phyloP scores from a whole-genome alignment of 2,113 vertebrate genomes.

The Orycteropus afer region DNA sequence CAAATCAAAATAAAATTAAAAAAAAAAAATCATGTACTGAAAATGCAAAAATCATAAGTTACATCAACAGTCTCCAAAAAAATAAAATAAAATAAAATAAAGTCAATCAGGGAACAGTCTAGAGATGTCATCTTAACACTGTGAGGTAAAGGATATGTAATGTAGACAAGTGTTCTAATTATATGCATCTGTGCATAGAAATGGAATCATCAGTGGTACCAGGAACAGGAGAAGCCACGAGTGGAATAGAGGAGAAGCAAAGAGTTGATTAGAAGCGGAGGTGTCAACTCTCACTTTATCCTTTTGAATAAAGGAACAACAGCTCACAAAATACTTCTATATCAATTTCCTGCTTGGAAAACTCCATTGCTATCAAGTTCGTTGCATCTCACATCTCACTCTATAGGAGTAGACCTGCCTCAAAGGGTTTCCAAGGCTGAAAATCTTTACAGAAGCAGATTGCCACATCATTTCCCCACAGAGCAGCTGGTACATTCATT shows the following conservation, averaged over 20 bases:
- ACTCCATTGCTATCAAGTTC: background rate
- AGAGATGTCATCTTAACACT: background rate
- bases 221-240: background rate
- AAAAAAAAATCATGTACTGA: too few species aligned
- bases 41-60: too few species aligned
- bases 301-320: background rate
- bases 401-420: background rate
- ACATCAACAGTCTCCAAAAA: too few species aligned
- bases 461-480: background rate
- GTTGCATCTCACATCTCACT: background rate
- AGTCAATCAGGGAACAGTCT: background rate
- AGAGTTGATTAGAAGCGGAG: background rate
- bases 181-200: background rate
- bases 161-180: background rate
- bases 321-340: background rate
- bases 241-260: background rate
- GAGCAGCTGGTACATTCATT: too few species aligned
- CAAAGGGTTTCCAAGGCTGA: background rate
- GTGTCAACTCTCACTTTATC: background rate
- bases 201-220: background rate
- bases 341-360: background rate
- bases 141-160: background rate
- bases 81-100: too few species aligned
- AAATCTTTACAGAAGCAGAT: background rate
- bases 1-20: too few species aligned